A percentile compares a stretch with the other conserved stretches of the same genome.
Conservation (phyloP, 1,140 invertebrate genomes). For the Pseudomyrmex concolor region DNA sequence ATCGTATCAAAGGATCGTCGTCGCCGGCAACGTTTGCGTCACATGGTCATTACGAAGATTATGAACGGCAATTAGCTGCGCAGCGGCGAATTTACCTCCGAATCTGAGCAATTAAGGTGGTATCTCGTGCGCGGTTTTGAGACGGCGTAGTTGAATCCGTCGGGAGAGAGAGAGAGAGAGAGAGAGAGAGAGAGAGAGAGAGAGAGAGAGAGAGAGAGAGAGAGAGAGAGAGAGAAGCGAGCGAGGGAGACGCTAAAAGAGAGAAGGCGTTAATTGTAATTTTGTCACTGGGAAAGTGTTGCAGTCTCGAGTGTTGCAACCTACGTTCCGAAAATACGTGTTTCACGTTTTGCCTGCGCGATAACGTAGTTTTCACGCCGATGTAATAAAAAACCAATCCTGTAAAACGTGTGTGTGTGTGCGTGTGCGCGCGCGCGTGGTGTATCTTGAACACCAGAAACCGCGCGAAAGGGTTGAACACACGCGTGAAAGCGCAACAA, state of each 20-base stretch:
- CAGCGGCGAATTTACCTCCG: conserved; percentile 30
- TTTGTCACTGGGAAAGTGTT: conserved; percentile 31
- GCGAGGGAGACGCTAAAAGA: too few relatives aligned
- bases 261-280: conserved; percentile 19
- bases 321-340: background rate
- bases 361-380: conserved; percentile 28
- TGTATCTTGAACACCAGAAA: conserved; percentile 4
- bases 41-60: conserved; percentile 26
- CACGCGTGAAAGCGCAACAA: too few relatives aligned
- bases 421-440: background rate
- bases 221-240: background rate
- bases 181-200: too few relatives aligned
- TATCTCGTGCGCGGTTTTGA: conserved; percentile 11
- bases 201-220: background rate
- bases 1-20: conserved; percentile 39
- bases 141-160: conserved; percentile 5
- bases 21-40: conserved; percentile 18
- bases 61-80: conserved; percentile 43
- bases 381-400: conserved; percentile 6
- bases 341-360: background rate
- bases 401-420: too few relatives aligned
- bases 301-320: background rate
- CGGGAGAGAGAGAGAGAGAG: background rate
- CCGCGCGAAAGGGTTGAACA: too few relatives aligned
- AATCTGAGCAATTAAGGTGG: conserved; percentile 44